phyloP scores from a whole-genome alignment of 2,113 vertebrate species.

The Caretta caretta region DNA sequence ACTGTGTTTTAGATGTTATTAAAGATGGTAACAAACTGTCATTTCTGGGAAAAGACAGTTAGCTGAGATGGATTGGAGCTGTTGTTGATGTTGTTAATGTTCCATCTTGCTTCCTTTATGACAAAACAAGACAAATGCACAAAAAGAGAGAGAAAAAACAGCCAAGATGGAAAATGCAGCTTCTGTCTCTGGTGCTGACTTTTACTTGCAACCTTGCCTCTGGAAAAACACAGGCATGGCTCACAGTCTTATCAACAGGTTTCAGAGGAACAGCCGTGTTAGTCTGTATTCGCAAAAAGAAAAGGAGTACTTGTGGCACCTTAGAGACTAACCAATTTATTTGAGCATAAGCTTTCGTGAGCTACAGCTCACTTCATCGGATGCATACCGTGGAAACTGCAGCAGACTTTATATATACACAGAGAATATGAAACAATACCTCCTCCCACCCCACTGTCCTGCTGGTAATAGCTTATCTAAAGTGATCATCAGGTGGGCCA shows the following conservation, averaged over 20 bases:
- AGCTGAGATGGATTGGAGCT: not conserved
- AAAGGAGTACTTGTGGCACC: too few species aligned
- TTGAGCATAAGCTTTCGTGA: too few species aligned
- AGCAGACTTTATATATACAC: too few species aligned
- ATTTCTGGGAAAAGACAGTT: not conserved
- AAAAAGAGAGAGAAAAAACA: not conserved
- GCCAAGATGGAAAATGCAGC: not conserved
- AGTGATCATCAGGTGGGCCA: too few species aligned
- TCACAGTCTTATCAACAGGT: not conserved
- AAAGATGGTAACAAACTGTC: not conserved
- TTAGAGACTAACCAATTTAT: too few species aligned
- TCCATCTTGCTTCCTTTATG: not conserved
- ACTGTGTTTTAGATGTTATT: not conserved
- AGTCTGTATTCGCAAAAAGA: too few species aligned
- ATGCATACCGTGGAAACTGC: too few species aligned
- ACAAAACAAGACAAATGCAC: not conserved
- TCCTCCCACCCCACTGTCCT: too few species aligned
- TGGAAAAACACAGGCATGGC: not conserved
- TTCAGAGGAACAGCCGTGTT: too few species aligned
- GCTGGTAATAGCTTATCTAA: too few species aligned
- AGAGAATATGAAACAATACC: too few species aligned
- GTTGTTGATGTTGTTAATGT: not conserved
- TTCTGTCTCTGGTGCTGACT: not conserved
- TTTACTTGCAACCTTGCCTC: not conserved
- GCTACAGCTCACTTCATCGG: too few species aligned